phyloP scores from a whole-genome alignment of 2,113 vertebrate species.

The Gavialis gangeticus region DNA sequence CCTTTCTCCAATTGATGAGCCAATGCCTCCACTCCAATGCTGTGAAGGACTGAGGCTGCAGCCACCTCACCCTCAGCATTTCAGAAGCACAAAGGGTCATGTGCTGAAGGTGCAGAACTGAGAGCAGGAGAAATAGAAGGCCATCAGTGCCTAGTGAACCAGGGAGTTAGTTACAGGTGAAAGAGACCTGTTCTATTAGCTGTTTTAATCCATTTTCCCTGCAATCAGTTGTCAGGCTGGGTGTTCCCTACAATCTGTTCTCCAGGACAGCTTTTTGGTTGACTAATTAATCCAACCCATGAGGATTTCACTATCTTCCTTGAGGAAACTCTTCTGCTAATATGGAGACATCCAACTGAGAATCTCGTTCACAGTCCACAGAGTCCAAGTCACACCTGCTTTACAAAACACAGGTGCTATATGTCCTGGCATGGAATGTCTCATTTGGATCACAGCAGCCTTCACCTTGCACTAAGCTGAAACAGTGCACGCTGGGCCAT shows the following conservation, averaged over 20 bases:
- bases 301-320: not conserved
- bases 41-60: not conserved
- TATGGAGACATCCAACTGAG: accelerated
- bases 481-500: not conserved
- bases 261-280: not conserved
- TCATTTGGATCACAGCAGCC: not conserved
- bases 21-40: not conserved
- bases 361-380: not conserved
- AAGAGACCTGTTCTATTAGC: not conserved
- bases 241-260: not conserved
- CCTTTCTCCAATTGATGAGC: not conserved
- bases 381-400: not conserved
- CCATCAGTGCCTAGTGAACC: not conserved
- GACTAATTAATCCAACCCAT: not conserved
- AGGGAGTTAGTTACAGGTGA: not conserved
- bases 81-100: not conserved
- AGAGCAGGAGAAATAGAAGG: not conserved
- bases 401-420: not conserved
- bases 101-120: accelerated
- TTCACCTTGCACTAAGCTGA: not conserved
- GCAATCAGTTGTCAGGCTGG: not conserved
- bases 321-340: not conserved
- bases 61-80: not conserved
- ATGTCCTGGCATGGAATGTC: not conserved
- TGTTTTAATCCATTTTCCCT: not conserved